Evolutionary conservation across 2,888 invertebrate species (phyloP).

Genomic region (Spisula solida): DNA sequence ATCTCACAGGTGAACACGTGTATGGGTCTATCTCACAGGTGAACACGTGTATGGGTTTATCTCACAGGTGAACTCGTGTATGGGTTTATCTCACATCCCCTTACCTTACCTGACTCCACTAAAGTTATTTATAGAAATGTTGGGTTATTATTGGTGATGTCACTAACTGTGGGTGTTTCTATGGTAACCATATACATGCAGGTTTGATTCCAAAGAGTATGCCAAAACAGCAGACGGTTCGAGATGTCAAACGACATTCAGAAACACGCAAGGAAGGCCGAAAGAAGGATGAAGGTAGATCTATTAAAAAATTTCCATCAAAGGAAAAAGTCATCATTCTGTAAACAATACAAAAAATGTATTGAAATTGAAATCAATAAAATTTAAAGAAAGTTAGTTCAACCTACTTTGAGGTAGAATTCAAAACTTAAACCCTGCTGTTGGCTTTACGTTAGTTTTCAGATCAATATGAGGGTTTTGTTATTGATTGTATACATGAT

Average conservation of each 20-base stretch:
- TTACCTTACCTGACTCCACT: no score
- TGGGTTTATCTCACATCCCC: no score
- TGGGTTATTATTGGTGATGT: neutral
- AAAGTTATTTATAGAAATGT: no score
- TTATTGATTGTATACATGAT: no score
- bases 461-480: no score
- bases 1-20: no score
- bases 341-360: no score
- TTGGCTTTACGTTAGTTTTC: no score
- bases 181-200: slow-evolving; percentile 81
- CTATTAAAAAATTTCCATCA: neutral
- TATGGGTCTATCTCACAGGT: no score
- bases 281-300: slow-evolving; percentile 71
- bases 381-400: neutral
- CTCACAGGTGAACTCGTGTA: no score
- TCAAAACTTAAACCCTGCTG: neutral
- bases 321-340: neutral
- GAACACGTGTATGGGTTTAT: no score
- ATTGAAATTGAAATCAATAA: neutral
- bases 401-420: neutral
- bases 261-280: slow-evolving; percentile 90
- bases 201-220: slow-evolving; percentile 93
- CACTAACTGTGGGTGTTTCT: neutral
- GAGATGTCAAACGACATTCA: slow-evolving; percentile 96
- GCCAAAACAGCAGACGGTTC: slow-evolving; percentile 95